phyloP scores from a whole-genome alignment of 2,113 vertebrate genomes.

The Amblyornis subalaris region DNA sequence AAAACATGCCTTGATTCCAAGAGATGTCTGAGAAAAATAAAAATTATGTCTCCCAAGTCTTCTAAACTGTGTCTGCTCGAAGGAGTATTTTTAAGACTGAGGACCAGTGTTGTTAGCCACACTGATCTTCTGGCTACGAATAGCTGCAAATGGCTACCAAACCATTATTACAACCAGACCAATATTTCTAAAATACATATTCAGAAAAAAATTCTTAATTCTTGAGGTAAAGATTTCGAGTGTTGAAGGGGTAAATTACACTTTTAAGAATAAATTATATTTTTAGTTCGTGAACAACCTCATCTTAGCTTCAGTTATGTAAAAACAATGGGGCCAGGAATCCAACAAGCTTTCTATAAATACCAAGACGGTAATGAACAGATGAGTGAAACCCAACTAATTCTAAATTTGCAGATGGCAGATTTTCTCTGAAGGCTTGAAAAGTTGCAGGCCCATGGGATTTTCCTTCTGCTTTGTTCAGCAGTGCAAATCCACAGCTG shows the following conservation, averaged over 20 bases:
- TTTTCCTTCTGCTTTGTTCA: conserved; percentile 48
- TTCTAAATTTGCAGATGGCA: conserved; percentile 37
- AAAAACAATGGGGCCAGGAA: neutral
- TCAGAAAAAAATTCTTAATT: neutral
- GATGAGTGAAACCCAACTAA: conserved; percentile 10
- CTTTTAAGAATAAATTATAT: neutral
- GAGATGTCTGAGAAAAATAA: neutral
- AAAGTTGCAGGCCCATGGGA: conserved; percentile 19
- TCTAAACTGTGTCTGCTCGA: neutral
- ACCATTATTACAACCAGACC: neutral
- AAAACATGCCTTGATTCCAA: neutral
- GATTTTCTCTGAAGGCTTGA: conserved; percentile 19
- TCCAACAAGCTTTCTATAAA: conserved; percentile 8
- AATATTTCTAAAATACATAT: neutral
- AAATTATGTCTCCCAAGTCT: neutral
- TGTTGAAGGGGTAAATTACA: neutral
- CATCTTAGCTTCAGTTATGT: neutral
- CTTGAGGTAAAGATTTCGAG: neutral
- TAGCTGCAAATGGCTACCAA: neutral
- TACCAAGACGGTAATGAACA: neutral
- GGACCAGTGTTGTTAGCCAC: neutral
- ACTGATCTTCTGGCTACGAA: neutral
- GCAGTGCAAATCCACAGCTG: conserved; percentile 37
- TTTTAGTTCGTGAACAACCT: neutral
- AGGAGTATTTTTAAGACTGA: neutral